A percentile compares a stretch with the other conserved stretches of the same genome.
phyloP scores from a whole-genome alignment of 1,140 invertebrate genomes.

The Anagrus nilaparvatae region DNA sequence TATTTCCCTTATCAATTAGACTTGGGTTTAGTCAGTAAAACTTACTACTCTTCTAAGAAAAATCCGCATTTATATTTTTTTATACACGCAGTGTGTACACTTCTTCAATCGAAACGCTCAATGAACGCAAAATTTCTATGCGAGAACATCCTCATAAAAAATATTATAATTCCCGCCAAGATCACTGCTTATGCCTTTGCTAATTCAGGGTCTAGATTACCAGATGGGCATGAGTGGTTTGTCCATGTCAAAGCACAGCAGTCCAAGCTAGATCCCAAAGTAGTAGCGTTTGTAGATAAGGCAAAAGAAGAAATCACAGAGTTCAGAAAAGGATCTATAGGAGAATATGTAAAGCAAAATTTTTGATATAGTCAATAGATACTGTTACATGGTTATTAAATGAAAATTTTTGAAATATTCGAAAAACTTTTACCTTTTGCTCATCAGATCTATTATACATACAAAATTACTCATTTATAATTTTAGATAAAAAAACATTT shows the following conservation, averaged over 20 bases:
- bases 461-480: not conserved
- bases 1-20: not conserved
- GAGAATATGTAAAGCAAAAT: not conserved
- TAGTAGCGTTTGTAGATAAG: not conserved
- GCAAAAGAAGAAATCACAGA: not conserved
- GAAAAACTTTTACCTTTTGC: not conserved
- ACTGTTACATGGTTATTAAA: not conserved
- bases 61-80: not conserved
- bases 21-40: not conserved
- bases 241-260: not conserved
- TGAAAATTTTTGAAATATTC: not conserved
- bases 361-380: not conserved
- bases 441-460: too few relatives aligned
- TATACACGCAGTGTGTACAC: not conserved
- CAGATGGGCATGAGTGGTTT: not conserved
- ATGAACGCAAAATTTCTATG: not conserved
- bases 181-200: not conserved
- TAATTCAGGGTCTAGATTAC: not conserved
- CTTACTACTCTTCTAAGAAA: not conserved
- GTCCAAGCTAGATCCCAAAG: not conserved
- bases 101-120: not conserved
- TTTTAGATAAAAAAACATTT: constrained; percentile 1
- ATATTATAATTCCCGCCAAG: not conserved
- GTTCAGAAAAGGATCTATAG: not conserved
- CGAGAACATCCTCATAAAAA: not conserved